These are phyloP conservation scores for Caenorhabditis imperialis DNA, from an alignment of 2,888 invertebrate genomes.

Conservation along the genomic window DNA sequence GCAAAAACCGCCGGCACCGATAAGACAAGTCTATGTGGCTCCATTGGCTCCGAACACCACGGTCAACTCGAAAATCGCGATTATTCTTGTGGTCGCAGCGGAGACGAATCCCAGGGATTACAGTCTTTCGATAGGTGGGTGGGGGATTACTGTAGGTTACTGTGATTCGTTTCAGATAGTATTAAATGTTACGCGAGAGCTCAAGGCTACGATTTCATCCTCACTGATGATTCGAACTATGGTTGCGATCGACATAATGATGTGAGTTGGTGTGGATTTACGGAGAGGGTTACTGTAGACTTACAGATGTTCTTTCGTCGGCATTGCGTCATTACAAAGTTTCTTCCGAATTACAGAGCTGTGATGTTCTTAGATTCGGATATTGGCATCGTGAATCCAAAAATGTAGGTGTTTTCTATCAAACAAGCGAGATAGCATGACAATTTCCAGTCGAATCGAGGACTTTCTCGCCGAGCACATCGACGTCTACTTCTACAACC, in stretches of 20 bases:
- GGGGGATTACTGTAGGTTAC: too few relatives aligned
- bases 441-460: conserved; percentile 42
- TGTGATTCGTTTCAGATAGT: conserved; percentile 44
- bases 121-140: too few relatives aligned
- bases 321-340: conserved; percentile 30
- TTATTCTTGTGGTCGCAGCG: too few relatives aligned
- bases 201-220: conserved; percentile 23
- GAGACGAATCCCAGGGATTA: too few relatives aligned
- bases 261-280: conserved; percentile 16
- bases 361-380: conserved; percentile 45
- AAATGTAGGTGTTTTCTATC: not conserved
- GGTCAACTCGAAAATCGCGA: too few relatives aligned
- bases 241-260: conserved; percentile 26
- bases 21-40: too few relatives aligned
- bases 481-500: conserved; percentile 52
- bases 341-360: conserved; percentile 25
- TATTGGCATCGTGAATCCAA: conserved; percentile 48
- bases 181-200: conserved; percentile 42
- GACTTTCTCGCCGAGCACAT: conserved; percentile 32
- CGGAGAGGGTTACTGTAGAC: too few relatives aligned
- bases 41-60: too few relatives aligned
- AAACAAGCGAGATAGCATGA: not conserved
- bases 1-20: too few relatives aligned
- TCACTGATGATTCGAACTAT: conserved; percentile 2
- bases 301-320: conserved; percentile 52